Evolutionary conservation across 2,113 vertebrate species (phyloP), one percentile per base, ranked within the genome.

Genomic region (Rafetus swinhoei): DNA sequence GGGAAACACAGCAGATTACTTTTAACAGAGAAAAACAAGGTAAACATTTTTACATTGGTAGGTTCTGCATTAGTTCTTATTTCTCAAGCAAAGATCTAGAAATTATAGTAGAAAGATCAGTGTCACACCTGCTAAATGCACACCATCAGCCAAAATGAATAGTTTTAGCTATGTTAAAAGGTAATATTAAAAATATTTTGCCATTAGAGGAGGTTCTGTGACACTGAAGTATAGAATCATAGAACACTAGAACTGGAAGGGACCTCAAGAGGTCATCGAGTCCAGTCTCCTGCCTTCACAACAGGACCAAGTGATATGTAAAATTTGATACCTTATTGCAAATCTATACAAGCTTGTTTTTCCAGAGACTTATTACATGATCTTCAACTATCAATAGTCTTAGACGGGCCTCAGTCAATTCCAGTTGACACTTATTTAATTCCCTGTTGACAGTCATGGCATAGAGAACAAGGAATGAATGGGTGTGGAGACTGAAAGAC

Each of bases 371-470:
- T 62, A 62, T 90, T 90, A 39, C 6, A 55, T 89, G 95, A 96
- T 94, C 92, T 94, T 96, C 96, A 93, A 59, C 80, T 90, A 88
- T 35, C 6, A 15, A 55, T 1, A 1, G 18, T 27, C 27, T 82
- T 88, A 88, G 14, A 92, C 81, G 92, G 94, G 72, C 76, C 77
- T 96, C 86, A 84, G 4, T 52, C 91, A 45, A 45, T 45, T 45
- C 45, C 45, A 45, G 45, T 45, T 45, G 45, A 45, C 45, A 45
- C 45, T 45, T 45, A 45, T 45, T 5, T 45, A 45, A 45, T 6
- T 45, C 92, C 52, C 87, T 85, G 90, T 56, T 95, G 96, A 84
- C 94, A 92, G 84, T 62, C 35, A 82, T 80, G 85, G 80, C 57
- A 5, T 35, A 90, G 83, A 89, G 84, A 80, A 85, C 18, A 82